phyloP scores from a whole-genome alignment of 1,140 invertebrate genomes.

The Sesamia nonagrioides region DNA sequence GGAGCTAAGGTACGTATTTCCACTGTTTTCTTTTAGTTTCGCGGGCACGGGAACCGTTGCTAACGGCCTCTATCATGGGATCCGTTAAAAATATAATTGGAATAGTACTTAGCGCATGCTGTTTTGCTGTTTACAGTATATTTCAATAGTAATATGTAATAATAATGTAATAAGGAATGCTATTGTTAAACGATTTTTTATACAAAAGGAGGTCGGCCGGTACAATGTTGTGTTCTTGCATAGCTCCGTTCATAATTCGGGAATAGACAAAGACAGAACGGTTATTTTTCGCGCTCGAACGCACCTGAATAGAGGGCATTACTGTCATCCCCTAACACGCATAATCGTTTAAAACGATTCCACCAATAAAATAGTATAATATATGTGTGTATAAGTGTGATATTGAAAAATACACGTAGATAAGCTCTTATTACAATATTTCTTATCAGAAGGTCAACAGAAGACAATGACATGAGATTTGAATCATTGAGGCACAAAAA shows the following conservation, averaged over 20 bases:
- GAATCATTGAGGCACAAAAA: slow-evolving; percentile 3
- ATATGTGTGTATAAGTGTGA: background rate
- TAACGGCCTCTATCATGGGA: slow-evolving; percentile 34
- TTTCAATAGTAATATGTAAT: too few species aligned
- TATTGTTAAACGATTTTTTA: slow-evolving; percentile 29
- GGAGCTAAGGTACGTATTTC: slow-evolving; percentile 91
- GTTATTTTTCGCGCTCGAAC: slow-evolving; percentile 57
- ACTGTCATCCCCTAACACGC: slow-evolving; percentile 48
- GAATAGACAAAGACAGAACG: slow-evolving; percentile 52
- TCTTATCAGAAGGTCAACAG: slow-evolving; percentile 37
- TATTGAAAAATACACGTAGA: background rate
- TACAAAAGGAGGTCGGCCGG: slow-evolving; percentile 18
- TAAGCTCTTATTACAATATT: background rate
- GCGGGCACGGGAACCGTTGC: slow-evolving; percentile 8
- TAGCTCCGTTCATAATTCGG: slow-evolving; percentile 56
- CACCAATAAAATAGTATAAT: background rate
- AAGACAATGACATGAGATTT: slow-evolving; percentile 19
- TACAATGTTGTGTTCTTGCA: slow-evolving; percentile 51
- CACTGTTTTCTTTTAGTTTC: slow-evolving; percentile 49
- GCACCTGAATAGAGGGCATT: slow-evolving; percentile 41
- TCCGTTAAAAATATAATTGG: slow-evolving; percentile 24
- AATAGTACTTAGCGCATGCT: slow-evolving; percentile 26
- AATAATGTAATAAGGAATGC: background rate
- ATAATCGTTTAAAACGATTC: slow-evolving; percentile 19
- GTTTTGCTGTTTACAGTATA: background rate